Evolutionary conservation across 2,797 vertebrate species (phyloP), one percentile per base, ranked within the genome.

Genomic region (Aeoliscus strigatus): DNA sequence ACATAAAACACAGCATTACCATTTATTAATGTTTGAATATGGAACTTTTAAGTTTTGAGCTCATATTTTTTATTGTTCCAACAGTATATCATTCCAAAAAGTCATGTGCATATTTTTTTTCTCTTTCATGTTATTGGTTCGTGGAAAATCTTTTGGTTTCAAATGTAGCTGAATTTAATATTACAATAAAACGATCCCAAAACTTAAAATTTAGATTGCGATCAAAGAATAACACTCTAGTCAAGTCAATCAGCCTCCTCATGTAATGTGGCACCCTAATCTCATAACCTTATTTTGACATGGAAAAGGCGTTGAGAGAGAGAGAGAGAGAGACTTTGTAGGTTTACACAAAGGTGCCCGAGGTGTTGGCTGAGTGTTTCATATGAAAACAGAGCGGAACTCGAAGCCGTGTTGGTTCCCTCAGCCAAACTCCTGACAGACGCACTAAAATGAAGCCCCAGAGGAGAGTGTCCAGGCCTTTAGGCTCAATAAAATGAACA

Each of bases 311-410:
- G 58, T 39, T 39, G 2, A 46, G 30, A 50, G 26, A 45, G 14
- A 35, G 27, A 31, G 38, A 39, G 45, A 39, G 23, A 51, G 53
- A 48, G 51, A 41, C 62, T 80, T 84, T 80, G 73, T 75, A 68
- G 73, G 67, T 83, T 86, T 70, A 79, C 61, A 70, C 49, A 53
- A 77, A 83, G 18, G 18, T 21, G 79, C 77, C 76, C 21, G 73
- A 88, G 86, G 86, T 87, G 84, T 84, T 87, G 86, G 84, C 86
- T 81, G 71, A 83, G 75, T 70, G 60, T 85, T 87, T 86, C 79
- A 79, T 84, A 83, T 78, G 70, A 88, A 87, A 87, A 84, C 71
- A 79, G 65, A 70, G 52, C 80, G 78, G 61, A 86, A 84, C 75
- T 66, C 68, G 65, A 87, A 84, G 71, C 79, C 68, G 60, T 77